These are phyloP conservation scores for Podarcis raffonei DNA, from an alignment of 2,113 vertebrate species.

Conservation along the genomic window DNA sequence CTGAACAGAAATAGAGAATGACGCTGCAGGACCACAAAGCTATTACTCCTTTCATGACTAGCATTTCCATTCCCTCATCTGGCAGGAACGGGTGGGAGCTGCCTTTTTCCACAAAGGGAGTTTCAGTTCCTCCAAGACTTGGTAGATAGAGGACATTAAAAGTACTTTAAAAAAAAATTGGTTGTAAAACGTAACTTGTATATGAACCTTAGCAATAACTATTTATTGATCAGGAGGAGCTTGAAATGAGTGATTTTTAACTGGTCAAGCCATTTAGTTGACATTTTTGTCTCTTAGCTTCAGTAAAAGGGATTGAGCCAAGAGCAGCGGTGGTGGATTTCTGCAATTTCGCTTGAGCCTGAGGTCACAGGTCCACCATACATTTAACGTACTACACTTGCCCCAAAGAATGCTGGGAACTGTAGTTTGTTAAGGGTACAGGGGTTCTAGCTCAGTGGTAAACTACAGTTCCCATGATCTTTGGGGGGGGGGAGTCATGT, in stretches of 20 bases:
- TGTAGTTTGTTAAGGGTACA: too few relatives aligned
- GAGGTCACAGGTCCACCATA: too few relatives aligned
- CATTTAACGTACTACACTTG: too few relatives aligned
- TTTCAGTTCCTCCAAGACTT: neutral
- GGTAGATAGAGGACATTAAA: neutral
- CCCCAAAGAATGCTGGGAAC: too few relatives aligned
- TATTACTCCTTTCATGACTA: neutral
- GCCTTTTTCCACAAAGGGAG: neutral
- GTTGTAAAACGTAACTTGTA: slow-evolving; percentile 47
- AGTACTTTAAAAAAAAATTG: neutral
- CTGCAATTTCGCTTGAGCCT: too few relatives aligned
- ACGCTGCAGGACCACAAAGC: neutral
- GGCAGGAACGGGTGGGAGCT: neutral
- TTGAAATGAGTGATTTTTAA: too few relatives aligned
- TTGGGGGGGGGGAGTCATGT: too few relatives aligned
- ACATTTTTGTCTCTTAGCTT: neutral
- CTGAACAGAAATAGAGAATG: neutral
- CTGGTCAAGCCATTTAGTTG: neutral
- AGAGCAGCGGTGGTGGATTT: neutral
- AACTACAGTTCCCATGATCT: too few relatives aligned
- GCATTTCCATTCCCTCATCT: neutral
- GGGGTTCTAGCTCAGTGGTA: too few relatives aligned
- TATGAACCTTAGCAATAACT: slow-evolving; percentile 67
- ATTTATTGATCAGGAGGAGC: slow-evolving; percentile 16
- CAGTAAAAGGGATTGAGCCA: neutral